Conservation (phyloP, 1,140 invertebrate species). For the Grapholita molesta region DNA sequence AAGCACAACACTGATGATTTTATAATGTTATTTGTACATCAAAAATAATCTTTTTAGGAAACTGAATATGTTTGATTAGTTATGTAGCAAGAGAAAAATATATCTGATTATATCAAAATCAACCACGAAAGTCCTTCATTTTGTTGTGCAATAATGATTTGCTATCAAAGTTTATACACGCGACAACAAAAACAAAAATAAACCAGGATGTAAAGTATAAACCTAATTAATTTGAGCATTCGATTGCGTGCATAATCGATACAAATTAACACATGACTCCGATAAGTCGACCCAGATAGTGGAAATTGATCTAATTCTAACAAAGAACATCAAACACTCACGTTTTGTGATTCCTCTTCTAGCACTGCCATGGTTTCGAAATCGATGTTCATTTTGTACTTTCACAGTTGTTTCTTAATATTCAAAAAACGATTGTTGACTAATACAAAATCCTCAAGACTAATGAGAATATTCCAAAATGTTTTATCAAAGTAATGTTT, state of each 20-base stretch:
- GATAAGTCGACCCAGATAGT: background rate
- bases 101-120: background rate
- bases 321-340: constrained; percentile 56
- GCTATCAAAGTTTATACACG: constrained; percentile 20
- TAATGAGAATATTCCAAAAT: constrained; percentile 44
- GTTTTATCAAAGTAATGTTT: constrained; percentile 58
- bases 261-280: background rate
- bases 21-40: too few relatives aligned
- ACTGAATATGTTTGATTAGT: too few relatives aligned
- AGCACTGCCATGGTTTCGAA: constrained; percentile 71
- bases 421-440: constrained; percentile 8
- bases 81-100: background rate
- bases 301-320: constrained; percentile 3
- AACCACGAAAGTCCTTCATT: constrained; percentile 41
- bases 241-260: constrained; percentile 20
- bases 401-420: constrained; percentile 19
- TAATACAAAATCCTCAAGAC: constrained; percentile 20
- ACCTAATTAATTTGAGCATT: constrained; percentile 17
- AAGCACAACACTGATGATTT: too few relatives aligned
- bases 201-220: constrained; percentile 30
- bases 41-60: too few relatives aligned
- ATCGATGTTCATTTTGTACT: constrained; percentile 65
- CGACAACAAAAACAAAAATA: constrained; percentile 31
- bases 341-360: constrained; percentile 70
- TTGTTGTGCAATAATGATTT: constrained; percentile 53